Conservation (phyloP, 2,113 vertebrate genomes). For the Atrichornis clamosus region DNA sequence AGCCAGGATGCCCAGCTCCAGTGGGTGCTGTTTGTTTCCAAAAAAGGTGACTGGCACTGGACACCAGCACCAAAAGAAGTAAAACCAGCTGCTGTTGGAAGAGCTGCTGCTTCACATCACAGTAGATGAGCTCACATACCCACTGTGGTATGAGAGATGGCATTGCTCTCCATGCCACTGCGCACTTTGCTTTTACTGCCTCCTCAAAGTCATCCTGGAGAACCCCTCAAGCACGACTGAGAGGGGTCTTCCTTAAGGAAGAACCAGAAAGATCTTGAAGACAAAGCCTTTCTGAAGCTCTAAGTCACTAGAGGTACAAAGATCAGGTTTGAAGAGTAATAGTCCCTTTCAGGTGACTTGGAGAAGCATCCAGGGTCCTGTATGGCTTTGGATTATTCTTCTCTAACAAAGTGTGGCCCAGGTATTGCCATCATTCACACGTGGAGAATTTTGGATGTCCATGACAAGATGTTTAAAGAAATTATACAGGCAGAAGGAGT, state of each 20-base stretch:
- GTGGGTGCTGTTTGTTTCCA: background rate
- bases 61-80: background rate
- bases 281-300: background rate
- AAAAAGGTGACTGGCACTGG: background rate
- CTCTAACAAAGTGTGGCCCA: background rate
- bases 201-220: background rate
- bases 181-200: background rate
- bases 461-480: background rate
- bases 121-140: background rate
- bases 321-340: background rate
- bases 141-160: background rate
- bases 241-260: background rate
- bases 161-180: fast-evolving
- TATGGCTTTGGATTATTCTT: background rate
- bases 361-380: background rate
- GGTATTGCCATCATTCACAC: fast-evolving
- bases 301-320: background rate
- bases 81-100: background rate
- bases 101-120: background rate
- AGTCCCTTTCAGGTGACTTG: background rate
- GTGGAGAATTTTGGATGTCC: background rate
- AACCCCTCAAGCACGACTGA: background rate
- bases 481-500: background rate
- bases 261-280: background rate
- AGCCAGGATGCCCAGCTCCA: background rate